Conservation (phyloP, 2,113 vertebrate species). For the Halichoerus grypus region DNA sequence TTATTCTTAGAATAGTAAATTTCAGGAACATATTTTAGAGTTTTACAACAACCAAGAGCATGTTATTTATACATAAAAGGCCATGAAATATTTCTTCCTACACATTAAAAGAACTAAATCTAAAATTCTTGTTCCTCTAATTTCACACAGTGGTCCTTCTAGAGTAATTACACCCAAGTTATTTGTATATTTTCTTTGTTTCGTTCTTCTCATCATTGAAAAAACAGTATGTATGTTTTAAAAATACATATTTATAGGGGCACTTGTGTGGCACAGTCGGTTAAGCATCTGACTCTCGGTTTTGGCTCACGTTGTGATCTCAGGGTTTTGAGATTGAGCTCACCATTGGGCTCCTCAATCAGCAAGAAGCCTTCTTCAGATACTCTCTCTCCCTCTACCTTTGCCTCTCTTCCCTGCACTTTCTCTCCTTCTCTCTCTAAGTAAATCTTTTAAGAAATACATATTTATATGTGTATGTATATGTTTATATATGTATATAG, state of each 20-base stretch:
- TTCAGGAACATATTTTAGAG: not conserved
- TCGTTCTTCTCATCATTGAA: not conserved
- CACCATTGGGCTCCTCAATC: too few species aligned
- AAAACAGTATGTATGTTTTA: not conserved
- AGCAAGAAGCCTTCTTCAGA: not conserved
- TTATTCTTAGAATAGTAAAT: not conserved
- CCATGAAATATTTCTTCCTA: not conserved
- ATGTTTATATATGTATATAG: not conserved
- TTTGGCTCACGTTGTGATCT: not conserved
- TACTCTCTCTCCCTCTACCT: not conserved
- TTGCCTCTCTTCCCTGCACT: not conserved
- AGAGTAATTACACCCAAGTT: not conserved
- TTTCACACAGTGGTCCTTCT: not conserved
- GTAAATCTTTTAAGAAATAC: not conserved
- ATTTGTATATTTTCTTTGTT: not conserved
- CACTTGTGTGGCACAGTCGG: not conserved
- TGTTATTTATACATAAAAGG: not conserved
- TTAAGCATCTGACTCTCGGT: not conserved
- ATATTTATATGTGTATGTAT: not conserved
- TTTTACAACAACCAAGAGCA: constrained; percentile 29
- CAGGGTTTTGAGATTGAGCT: not conserved
- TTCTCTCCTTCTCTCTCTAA: not conserved
- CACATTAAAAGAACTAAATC: constrained; percentile 2
- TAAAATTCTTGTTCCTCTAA: not conserved
- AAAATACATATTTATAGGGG: not conserved